Percentiles rank a stretch among this genome's conserved stretches.
Conservation (phyloP, 2,888 invertebrate species). For the Ischnura elegans region DNA sequence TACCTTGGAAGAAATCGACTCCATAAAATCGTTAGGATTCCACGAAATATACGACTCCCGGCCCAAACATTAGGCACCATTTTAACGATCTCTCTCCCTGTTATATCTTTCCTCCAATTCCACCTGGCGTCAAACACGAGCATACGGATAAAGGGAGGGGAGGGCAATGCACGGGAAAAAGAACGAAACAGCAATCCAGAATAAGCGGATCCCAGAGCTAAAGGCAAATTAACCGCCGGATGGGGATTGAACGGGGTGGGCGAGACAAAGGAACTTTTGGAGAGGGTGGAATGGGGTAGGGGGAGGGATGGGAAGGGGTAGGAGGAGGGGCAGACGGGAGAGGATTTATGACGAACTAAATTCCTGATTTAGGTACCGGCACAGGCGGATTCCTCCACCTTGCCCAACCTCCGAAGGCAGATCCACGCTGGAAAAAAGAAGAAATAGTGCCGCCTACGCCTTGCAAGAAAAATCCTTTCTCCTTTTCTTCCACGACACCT, state of each 20-base stretch:
- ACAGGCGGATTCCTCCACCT: background rate
- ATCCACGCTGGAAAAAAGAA: background rate
- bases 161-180: background rate
- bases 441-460: background rate
- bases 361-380: background rate
- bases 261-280: no score
- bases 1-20: no score
- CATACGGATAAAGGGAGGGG: background rate
- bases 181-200: background rate
- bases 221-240: conserved; percentile 6
- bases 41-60: no score
- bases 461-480: background rate
- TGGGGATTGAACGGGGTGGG: background rate
- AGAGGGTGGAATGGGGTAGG: background rate
- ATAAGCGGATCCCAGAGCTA: conserved; percentile 20
- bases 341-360: conserved; percentile 4
- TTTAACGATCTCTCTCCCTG: background rate
- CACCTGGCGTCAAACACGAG: background rate
- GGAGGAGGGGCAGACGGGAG: background rate
- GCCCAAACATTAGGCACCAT: background rate
- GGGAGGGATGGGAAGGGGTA: background rate
- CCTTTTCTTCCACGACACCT: background rate
- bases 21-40: no score
- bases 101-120: background rate
- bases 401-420: background rate